Base-by-base conservation (phyloP, 2,113 vertebrate genomes). In the Hyla sarda region DNA sequence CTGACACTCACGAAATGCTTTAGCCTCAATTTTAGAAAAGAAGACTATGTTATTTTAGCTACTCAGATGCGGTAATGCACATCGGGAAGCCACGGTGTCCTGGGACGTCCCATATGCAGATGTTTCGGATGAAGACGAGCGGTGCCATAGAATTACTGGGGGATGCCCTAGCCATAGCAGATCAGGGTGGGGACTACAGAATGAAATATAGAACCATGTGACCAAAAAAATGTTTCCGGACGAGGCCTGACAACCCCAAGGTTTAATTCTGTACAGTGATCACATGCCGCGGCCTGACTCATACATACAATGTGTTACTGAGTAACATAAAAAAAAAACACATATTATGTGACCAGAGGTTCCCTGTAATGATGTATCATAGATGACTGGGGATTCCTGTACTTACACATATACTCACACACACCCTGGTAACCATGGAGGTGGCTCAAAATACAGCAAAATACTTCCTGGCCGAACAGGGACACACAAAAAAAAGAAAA, bases 401-500 rank as follows among this genome's bases (percentile, higher is more conserved):
- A 14, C 13, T 21, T 23, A 56, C 85, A 86, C 48, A 86, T 69
- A 82, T 8, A 72, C 47, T 48, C 10, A 50, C 48, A 23, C 67
- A 84, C 82, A 23, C 77, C 84, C 52, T 87, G 65, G 85, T 87
- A 73, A 82, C 85, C 67, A 87, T 30, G 69, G 77, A 79, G 60
- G 9, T 19, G 2, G 48, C 67, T 73, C 78, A 82, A 81, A 87
- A 87, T 82, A 86, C 25, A 19, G 67, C 67, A 81, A 73, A 87
- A 87, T 87, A 87, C 85, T 87, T 82, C 85, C 85, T 87, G 85
- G 69, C 78, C 34, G 82, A 81, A 62, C 19, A 73, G 52, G 52
- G 78, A 87, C 17, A 87, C 78, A 34, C 9, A 79, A 48, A 60
- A 30, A 8, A 87, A 87, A 14, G 41, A 2, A 62, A 17, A 72